Percentiles rank a stretch among this genome's conserved stretches.
phyloP scores from a whole-genome alignment of 2,888 invertebrate genomes.

The Brenthis hecate region DNA sequence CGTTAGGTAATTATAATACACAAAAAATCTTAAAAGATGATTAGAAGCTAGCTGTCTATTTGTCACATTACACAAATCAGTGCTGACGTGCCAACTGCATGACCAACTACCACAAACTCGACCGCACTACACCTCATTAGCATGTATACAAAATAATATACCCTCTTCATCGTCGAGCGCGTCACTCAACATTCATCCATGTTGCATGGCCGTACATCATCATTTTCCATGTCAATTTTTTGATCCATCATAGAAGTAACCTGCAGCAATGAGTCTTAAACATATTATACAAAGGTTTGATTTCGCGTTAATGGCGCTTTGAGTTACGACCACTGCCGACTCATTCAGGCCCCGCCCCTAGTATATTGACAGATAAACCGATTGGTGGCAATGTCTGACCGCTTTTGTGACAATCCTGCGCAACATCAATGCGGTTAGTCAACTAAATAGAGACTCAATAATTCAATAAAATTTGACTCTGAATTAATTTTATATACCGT shows the following conservation, averaged over 20 bases:
- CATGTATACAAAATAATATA: constrained; percentile 73
- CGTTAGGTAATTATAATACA: constrained; percentile 22
- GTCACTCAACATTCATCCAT: constrained; percentile 51
- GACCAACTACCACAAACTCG: constrained; percentile 78
- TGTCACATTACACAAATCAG: constrained; percentile 70
- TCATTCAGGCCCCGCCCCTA: constrained; percentile 63
- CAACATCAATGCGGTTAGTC: constrained; percentile 64
- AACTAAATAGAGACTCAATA: constrained; percentile 46
- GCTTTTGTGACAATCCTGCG: constrained; percentile 71
- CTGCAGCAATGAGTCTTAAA: constrained; percentile 47
- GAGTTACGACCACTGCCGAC: constrained; percentile 45
- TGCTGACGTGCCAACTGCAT: constrained; percentile 75
- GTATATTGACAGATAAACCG: constrained; percentile 67
- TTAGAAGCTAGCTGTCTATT: constrained; percentile 48
- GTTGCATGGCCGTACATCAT: constrained; percentile 46
- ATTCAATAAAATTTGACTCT: constrained; percentile 36
- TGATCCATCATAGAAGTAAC: constrained; percentile 36
- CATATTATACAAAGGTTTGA: constrained; percentile 41
- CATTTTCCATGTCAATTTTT: constrained; percentile 45
- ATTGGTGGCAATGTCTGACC: constrained; percentile 64
- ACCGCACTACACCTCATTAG: constrained; percentile 74
- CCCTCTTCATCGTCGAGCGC: constrained; percentile 53
- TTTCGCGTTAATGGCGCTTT: constrained; percentile 38
- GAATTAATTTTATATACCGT: constrained; percentile 35
- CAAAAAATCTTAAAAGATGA: constrained; percentile 12